phyloP scores from a whole-genome alignment of 1,140 invertebrate species.

The Drosophila truncata region DNA sequence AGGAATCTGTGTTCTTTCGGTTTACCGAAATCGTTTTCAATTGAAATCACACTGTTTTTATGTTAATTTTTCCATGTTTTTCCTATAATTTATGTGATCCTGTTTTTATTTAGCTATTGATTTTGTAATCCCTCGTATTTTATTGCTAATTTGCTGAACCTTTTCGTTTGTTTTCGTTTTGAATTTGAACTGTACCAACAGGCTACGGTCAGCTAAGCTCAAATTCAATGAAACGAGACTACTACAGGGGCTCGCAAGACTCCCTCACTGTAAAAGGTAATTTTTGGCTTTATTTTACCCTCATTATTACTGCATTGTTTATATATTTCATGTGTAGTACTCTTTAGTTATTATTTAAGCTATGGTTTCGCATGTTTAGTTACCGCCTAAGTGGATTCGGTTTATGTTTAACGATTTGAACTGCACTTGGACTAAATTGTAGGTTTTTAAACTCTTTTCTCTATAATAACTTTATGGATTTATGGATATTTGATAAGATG shows the following conservation, averaged over 20 bases:
- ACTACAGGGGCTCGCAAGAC: slow-evolving; percentile 94
- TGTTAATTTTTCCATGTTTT: slow-evolving; percentile 54
- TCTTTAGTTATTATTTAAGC: slow-evolving; percentile 21
- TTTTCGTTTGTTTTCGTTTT: slow-evolving; percentile 80
- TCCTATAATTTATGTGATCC: slow-evolving; percentile 34
- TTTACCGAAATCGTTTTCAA: slow-evolving; percentile 18
- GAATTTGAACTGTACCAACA: slow-evolving; percentile 67
- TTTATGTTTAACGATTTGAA: slow-evolving; percentile 18
- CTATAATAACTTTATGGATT: slow-evolving; percentile 14
- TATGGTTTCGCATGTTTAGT: slow-evolving; percentile 60
- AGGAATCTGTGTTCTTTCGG: slow-evolving; percentile 16
- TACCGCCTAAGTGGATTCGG: slow-evolving; percentile 53
- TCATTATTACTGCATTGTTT: slow-evolving; percentile 18
- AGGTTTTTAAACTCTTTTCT: slow-evolving; percentile 14
- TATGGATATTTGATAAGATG: slow-evolving; percentile 52
- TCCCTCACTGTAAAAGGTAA: slow-evolving; percentile 90
- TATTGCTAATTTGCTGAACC: slow-evolving; percentile 54
- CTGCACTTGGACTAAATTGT: slow-evolving; percentile 20
- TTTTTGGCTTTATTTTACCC: slow-evolving; percentile 61
- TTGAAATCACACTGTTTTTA: slow-evolving; percentile 6
- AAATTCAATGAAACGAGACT: slow-evolving; percentile 92
- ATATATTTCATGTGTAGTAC: slow-evolving; percentile 42
- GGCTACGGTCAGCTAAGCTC: slow-evolving; percentile 85
- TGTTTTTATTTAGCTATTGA: slow-evolving; percentile 28
- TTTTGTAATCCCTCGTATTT: slow-evolving; percentile 23